These are phyloP conservation scores for Drosophila leontia DNA, from an alignment of 1,140 invertebrate genomes.

Conservation along the genomic window DNA sequence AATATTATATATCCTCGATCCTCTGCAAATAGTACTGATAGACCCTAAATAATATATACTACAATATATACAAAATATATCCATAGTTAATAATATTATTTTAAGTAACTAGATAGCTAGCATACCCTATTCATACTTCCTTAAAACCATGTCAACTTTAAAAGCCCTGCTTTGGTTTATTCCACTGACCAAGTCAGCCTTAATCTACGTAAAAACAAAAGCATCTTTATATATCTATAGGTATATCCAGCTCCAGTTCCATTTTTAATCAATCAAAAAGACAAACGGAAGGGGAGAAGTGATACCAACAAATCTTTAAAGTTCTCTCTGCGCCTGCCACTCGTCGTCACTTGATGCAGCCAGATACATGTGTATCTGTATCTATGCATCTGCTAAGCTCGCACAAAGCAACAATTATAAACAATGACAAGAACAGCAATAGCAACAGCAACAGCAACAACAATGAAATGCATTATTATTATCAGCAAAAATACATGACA, in stretches of 20 bases:
- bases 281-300: conserved; percentile 8
- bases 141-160: neutral
- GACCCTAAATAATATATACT: neutral
- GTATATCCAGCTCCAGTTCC: neutral
- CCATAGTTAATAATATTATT: too few relatives aligned
- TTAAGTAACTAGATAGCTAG: too few relatives aligned
- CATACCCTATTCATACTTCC: neutral
- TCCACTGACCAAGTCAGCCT: conserved; percentile 1
- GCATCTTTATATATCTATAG: neutral
- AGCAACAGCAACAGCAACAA: conserved; percentile 32
- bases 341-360: conserved; percentile 26
- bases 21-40: neutral
- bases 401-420: conserved; percentile 73
- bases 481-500: conserved; percentile 79
- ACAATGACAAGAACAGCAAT: conserved; percentile 62
- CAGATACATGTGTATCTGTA: conserved; percentile 57
- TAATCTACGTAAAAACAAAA: neutral
- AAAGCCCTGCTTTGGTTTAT: neutral
- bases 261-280: conserved; percentile 68
- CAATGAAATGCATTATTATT: conserved; percentile 79
- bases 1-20: neutral
- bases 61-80: neutral
- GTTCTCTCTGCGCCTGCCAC: conserved; percentile 19
- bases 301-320: conserved; percentile 24
- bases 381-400: conserved; percentile 52